Evolutionary conservation across 2,113 vertebrate species (phyloP).

Genomic region (Microcebus lehilahytsara): DNA sequence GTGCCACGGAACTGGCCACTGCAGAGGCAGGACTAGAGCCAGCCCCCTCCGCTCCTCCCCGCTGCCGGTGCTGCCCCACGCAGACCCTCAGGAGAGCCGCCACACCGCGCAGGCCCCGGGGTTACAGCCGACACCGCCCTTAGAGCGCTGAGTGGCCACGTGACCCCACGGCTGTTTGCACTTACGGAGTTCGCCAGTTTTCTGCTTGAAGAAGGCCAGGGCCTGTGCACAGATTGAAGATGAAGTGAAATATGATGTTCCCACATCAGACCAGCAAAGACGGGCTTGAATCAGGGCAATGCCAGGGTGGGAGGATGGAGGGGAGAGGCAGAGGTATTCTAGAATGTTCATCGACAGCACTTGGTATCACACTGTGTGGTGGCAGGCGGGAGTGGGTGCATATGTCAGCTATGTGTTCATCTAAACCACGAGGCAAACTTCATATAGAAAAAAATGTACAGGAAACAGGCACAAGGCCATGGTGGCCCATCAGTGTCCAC

Average conservation of each 20-base stretch:
- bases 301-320: too few relatives aligned
- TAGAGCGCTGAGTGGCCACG: neutral
- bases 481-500: neutral
- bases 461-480: neutral
- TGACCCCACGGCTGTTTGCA: too few relatives aligned
- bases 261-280: too few relatives aligned
- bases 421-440: too few relatives aligned
- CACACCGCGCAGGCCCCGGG: neutral
- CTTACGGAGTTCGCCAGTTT: fast-evolving
- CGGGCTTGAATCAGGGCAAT: too few relatives aligned
- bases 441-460: neutral
- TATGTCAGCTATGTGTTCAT: too few relatives aligned
- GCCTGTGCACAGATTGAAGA: neutral
- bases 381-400: too few relatives aligned
- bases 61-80: neutral
- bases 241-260: neutral
- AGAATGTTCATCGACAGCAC: too few relatives aligned
- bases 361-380: too few relatives aligned
- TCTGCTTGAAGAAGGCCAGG: neutral
- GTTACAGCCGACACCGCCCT: fast-evolving
- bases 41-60: neutral
- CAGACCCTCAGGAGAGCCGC: neutral
- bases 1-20: too few relatives aligned
- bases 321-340: too few relatives aligned
- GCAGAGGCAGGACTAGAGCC: neutral